phyloP scores from a whole-genome alignment of 30 jellyfish, hydroid and myxozoan species.

The Pseudorhiza aurosa region DNA sequence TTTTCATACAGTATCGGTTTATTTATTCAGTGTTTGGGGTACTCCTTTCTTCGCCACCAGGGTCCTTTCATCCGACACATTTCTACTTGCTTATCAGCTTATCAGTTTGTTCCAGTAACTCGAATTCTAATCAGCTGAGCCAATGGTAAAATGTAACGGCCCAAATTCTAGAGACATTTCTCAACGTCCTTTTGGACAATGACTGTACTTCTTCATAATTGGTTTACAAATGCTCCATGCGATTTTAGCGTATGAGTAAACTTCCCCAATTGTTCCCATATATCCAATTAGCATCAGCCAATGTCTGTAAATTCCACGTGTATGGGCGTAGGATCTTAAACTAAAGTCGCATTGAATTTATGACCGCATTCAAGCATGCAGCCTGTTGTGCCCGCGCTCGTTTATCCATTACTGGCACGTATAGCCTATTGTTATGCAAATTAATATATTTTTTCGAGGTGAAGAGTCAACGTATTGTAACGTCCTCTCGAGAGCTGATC shows the following conservation, averaged over 20 bases:
- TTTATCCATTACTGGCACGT: conserved; percentile 42
- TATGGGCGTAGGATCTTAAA: conserved; percentile 37
- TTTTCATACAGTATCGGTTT: no score
- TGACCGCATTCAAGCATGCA: conserved; percentile 23
- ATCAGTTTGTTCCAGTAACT: no score
- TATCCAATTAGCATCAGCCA: conserved; percentile 40
- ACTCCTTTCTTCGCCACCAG: no score
- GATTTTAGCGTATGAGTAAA: conserved; percentile 37
- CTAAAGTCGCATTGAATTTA: conserved; percentile 21
- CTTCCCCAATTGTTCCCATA: conserved; percentile 19
- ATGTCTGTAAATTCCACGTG: conserved; percentile 37
- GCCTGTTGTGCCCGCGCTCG: conserved; percentile 1
- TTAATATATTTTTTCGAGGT: conserved; percentile 13
- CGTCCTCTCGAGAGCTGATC: conserved; percentile 10
- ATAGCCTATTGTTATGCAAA: conserved; percentile 42
- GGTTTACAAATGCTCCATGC: conserved; percentile 3
- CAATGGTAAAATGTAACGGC: no score
- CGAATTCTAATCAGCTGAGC: no score
- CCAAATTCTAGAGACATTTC: no score
- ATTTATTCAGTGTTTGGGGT: no score
- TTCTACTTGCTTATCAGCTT: no score
- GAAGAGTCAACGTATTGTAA: background rate
- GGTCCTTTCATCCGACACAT: no score
- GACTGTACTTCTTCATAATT: background rate
- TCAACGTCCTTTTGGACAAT: background rate